Base-by-base conservation (phyloP, 2,888 invertebrate genomes). In the Parthenolecanium corni region DNA sequence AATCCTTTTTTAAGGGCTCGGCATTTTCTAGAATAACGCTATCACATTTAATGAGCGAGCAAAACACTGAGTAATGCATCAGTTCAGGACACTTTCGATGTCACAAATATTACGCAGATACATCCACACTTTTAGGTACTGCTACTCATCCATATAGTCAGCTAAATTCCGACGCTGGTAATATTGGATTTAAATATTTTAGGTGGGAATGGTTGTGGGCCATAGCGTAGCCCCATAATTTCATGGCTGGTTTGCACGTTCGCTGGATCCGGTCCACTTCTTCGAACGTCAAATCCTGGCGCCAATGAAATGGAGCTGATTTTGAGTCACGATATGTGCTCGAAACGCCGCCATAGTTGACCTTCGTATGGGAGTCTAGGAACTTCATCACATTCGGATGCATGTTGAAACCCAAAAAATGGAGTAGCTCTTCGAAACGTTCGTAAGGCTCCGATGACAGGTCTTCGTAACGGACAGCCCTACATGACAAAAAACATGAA, bases 291-390 rank as follows among this genome's bases (percentile, higher is more conserved):
- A 90, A 76, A 71, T 87, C 85, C 66, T 78, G 80, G 69, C 83
- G 83, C 91, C 91, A 91, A 73, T 86, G 86, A 73, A 90, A 89
- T 67, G 91, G 89, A 67, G 89, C 86, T 64, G 82, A 83, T 71
- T 85, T 84, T n/a, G 90, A 85, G 72, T 90, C 84, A 64, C 91
- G 79, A 75, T 84, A 89, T 40, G 90, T 91, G 71, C 89, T 89
- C 67, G 87, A 89, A 38, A 89, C 86, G 18, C 89, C 89, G 2
- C 86, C 89, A 24, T 52, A 44, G 20, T 82, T 81, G 57, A 80
- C 77, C 72, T 84, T 86, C 14, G 90, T 91, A 73, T 91, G 90
- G 1, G 86, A 82, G 69, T 86, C 83, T 64, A 91, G 77, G 73
- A 88, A 91, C 68, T 80, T 79, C 66, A 81, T 80, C 2, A 89